These are phyloP conservation scores for Xanthia togata DNA, from an alignment of 2,888 invertebrate genomes.

Conservation along the genomic window DNA sequence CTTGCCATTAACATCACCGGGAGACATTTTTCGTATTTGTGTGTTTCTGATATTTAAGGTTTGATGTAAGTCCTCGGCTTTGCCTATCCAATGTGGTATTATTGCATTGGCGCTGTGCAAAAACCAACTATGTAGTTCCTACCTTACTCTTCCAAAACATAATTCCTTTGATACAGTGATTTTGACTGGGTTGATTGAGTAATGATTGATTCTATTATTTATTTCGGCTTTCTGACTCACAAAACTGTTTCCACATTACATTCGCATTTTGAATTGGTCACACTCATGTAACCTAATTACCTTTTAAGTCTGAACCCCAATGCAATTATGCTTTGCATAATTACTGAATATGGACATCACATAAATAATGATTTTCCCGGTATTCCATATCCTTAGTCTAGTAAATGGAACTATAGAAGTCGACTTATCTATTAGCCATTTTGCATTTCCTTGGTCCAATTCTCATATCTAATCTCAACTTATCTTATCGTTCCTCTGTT, in stretches of 20 bases:
- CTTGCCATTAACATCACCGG: neutral
- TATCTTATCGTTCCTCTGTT: constrained; percentile 62
- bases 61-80: neutral
- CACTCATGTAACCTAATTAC: neutral
- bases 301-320: neutral
- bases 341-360: neutral
- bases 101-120: neutral
- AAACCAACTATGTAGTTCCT: neutral
- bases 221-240: neutral
- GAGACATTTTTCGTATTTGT: neutral
- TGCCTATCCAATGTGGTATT: neutral
- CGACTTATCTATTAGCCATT: constrained; percentile 49
- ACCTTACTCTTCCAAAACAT: neutral
- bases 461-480: constrained; percentile 80
- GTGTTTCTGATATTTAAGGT: neutral
- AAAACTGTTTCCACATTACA: neutral
- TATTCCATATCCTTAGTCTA: neutral
- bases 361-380: neutral
- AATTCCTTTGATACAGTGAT: neutral
- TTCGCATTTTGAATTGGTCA: neutral
- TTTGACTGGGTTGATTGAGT: neutral
- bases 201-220: neutral
- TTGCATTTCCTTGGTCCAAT: constrained; percentile 82
- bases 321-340: neutral
- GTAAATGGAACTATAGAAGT: constrained; percentile 1